Conservation (phyloP, 2,888 invertebrate species). For the Eupithecia inturbata region DNA sequence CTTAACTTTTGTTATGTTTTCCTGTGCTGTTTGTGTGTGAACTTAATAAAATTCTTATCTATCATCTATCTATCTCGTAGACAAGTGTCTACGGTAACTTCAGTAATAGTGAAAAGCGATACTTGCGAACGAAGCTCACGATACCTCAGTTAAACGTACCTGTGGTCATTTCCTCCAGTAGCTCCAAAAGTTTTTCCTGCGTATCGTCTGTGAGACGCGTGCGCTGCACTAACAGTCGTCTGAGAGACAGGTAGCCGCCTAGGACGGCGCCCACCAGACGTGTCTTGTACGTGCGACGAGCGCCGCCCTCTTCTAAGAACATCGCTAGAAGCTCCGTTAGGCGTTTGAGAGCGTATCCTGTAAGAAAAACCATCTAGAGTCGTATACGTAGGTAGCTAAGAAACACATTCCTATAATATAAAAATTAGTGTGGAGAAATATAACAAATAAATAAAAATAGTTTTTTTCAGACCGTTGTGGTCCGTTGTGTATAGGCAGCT, state of each 20-base stretch:
- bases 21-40: too few species aligned
- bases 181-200: slow-evolving; percentile 95
- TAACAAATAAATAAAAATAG: too few species aligned
- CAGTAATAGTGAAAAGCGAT: too few species aligned
- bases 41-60: too few species aligned
- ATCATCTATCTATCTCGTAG: too few species aligned
- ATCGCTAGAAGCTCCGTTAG: slow-evolving; percentile 94
- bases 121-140: background rate
- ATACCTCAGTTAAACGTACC: slow-evolving; percentile 74
- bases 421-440: background rate
- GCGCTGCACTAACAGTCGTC: slow-evolving; percentile 96
- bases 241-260: slow-evolving; percentile 96
- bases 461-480: too few species aligned
- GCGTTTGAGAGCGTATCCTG: slow-evolving; percentile 94
- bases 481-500: background rate
- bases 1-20: too few species aligned
- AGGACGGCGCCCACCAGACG: slow-evolving; percentile 94
- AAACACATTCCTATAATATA: background rate
- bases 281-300: slow-evolving; percentile 95
- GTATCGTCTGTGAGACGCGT: slow-evolving; percentile 98
- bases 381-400: background rate
- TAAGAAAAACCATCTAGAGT: background rate
- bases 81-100: too few species aligned
- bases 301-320: slow-evolving; percentile 94
- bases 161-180: slow-evolving; percentile 97